phyloP scores from a whole-genome alignment of 2,888 invertebrate species.

The Creontiades dilutus region DNA sequence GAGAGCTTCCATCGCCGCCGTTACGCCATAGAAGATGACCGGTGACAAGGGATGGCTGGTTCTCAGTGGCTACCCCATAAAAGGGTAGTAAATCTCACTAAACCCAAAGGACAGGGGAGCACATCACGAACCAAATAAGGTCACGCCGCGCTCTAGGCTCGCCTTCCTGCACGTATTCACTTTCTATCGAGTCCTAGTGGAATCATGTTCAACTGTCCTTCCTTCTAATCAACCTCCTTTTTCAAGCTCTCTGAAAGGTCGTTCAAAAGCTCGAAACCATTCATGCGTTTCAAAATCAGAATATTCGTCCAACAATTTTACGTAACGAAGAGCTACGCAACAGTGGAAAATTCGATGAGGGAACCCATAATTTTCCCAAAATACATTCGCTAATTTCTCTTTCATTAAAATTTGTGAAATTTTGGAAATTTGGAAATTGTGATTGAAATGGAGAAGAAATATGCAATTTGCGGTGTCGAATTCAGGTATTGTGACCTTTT shows the following conservation, averaged over 20 bases:
- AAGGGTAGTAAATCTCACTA: slow-evolving; percentile 36
- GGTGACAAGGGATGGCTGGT: slow-evolving; percentile 8
- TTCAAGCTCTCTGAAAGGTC: background rate
- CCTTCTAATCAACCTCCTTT: background rate
- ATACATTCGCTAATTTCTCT: no score
- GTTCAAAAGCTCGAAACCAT: no score
- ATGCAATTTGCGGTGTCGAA: no score
- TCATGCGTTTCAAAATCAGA: no score
- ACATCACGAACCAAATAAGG: slow-evolving; percentile 42
- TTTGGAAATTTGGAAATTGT: no score
- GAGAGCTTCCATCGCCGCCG: background rate
- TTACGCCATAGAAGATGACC: slow-evolving; percentile 20
- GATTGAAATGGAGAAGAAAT: no score
- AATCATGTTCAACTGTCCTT: background rate
- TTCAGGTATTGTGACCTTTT: no score
- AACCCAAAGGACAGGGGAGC: background rate
- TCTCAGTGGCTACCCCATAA: background rate
- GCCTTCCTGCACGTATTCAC: slow-evolving; percentile 16
- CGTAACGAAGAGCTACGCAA: no score
- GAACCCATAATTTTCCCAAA: no score
- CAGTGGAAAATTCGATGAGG: no score
- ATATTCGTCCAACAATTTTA: no score
- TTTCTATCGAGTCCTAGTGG: background rate
- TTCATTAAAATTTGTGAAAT: no score
- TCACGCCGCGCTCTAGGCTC: background rate